Percentiles rank a stretch among this genome's conserved stretches.
These are phyloP conservation scores for Anguilla japonica DNA, from an alignment of 2,113 vertebrate genomes.

Conservation along the genomic window DNA sequence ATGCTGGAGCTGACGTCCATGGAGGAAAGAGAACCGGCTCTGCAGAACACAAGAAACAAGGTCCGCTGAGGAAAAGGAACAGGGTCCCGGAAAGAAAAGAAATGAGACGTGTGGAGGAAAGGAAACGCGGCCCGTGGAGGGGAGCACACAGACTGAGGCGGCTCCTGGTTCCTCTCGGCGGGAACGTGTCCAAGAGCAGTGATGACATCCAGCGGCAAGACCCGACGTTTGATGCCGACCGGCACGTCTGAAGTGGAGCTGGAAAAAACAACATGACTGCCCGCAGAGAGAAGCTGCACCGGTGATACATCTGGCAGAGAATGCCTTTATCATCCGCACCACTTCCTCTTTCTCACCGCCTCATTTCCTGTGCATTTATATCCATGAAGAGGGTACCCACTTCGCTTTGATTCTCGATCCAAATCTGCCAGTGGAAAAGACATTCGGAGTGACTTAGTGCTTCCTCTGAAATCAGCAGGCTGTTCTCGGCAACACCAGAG, in stretches of 20 bases:
- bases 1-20: too few species aligned
- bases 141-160: too few species aligned
- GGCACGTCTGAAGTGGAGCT: neutral
- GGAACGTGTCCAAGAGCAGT: neutral
- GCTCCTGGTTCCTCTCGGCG: neutral
- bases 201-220: neutral
- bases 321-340: neutral
- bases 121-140: neutral
- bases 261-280: neutral
- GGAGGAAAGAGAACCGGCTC: neutral
- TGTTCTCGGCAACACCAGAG: neutral
- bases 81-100: too few species aligned
- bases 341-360: neutral
- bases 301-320: neutral
- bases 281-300: neutral
- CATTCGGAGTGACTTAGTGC: neutral
- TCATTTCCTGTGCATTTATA: neutral
- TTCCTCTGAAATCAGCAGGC: conserved; percentile 20
- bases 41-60: neutral
- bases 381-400: too few species aligned
- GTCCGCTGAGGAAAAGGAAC: neutral
- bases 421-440: neutral
- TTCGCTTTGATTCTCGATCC: neutral
- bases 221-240: neutral
- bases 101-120: neutral